These are phyloP conservation scores for Glaucomys volans DNA, from an alignment of 2,113 vertebrate genomes.

Conservation along the genomic window DNA sequence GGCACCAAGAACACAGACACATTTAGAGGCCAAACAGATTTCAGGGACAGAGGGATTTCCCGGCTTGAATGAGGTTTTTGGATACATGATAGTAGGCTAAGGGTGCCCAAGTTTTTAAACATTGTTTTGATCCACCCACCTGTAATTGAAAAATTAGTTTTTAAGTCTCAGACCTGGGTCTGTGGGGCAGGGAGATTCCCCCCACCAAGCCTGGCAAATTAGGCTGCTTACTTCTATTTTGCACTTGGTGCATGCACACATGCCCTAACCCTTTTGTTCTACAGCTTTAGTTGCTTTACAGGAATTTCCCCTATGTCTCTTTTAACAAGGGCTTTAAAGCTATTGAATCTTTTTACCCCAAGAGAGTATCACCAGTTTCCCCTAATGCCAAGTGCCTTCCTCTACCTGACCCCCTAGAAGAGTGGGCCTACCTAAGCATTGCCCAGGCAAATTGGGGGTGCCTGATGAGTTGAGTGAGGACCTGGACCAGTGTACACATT, in stretches of 20 bases:
- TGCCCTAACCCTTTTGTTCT: not conserved
- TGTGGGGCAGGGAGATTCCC: not conserved
- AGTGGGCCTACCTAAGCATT: slow-evolving; percentile 65
- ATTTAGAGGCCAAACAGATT: not conserved
- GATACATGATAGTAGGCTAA: not conserved
- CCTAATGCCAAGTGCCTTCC: not conserved
- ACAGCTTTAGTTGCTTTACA: slow-evolving; percentile 1
- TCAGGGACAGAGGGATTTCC: slow-evolving; percentile 47
- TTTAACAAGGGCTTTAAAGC: slow-evolving; percentile 55
- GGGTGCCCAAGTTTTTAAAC: not conserved
- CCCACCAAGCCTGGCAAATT: not conserved
- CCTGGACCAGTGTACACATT: slow-evolving; percentile 83
- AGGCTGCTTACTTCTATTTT: not conserved
- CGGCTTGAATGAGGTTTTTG: not conserved
- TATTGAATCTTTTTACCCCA: not conserved
- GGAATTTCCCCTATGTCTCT: not conserved
- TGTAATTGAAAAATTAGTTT: slow-evolving; percentile 54
- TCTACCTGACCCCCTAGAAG: not conserved
- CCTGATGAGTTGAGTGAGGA: slow-evolving; percentile 15
- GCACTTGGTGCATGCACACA: not conserved
- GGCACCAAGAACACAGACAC: slow-evolving; percentile 13
- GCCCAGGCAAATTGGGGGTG: slow-evolving; percentile 60
- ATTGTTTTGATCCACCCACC: not conserved
- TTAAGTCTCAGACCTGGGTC: slow-evolving; percentile 4
- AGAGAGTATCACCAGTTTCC: not conserved